Evolutionary conservation across 2,113 vertebrate genomes (phyloP).

Genomic region (Chrysemys picta): DNA sequence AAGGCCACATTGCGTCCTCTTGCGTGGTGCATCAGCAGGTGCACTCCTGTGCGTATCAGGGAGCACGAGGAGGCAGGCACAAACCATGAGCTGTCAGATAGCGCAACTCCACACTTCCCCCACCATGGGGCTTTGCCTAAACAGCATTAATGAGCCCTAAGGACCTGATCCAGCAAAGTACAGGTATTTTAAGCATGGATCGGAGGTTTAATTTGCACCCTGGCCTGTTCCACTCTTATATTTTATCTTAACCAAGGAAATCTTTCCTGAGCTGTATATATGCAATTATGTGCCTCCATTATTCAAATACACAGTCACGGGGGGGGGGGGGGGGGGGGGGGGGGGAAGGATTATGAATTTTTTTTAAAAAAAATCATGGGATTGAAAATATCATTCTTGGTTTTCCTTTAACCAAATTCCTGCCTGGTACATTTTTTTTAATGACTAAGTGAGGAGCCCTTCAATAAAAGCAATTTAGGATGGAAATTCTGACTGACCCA

Average conservation of each 20-base stretch:
- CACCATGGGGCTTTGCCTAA: background rate
- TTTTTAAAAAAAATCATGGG: background rate
- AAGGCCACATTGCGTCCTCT: background rate
- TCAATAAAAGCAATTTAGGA: background rate
- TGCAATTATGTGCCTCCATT: fast-evolving
- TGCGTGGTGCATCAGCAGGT: background rate
- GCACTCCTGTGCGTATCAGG: fast-evolving
- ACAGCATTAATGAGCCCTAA: background rate
- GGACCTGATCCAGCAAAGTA: background rate
- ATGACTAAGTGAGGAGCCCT: background rate
- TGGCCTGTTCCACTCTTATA: background rate
- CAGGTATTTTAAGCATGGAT: background rate
- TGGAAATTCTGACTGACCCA: background rate
- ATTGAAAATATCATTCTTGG: background rate
- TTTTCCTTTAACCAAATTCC: background rate
- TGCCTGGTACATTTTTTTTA: background rate
- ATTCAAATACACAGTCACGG: background rate
- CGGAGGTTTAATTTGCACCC: background rate
- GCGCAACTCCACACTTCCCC: fast-evolving
- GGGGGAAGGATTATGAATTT: background rate
- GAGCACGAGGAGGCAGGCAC: background rate
- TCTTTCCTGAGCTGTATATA: background rate
- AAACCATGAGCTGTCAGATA: fast-evolving
- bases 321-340: background rate
- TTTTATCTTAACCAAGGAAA: background rate